These are phyloP conservation scores for Otolemur crassicaudatus DNA, from an alignment of 2,797 vertebrate species.

Conservation along the genomic window DNA sequence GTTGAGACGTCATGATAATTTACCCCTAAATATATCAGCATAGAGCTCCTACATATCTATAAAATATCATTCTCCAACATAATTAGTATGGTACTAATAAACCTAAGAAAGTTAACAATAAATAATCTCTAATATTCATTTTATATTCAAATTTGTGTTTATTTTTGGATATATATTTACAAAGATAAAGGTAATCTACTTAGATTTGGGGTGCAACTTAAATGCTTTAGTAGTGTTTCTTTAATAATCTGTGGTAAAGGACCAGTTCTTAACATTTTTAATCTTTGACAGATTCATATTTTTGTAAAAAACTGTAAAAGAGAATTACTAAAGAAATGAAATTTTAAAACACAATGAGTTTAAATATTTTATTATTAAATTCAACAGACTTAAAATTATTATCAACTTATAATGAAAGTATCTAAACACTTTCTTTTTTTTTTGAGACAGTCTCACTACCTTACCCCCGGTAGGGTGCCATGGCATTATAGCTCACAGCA, in stretches of 20 bases:
- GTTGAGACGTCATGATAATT: not conserved
- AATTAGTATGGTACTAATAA: not conserved
- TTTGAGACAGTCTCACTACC: not conserved
- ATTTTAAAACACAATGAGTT: not conserved
- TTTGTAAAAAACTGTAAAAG: conserved; percentile 9
- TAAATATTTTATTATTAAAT: not conserved
- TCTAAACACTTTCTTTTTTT: not conserved
- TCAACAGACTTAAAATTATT: not conserved
- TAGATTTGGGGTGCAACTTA: conserved; percentile 1
- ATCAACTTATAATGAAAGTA: not conserved
- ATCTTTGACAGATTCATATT: not conserved
- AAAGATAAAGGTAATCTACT: not conserved
- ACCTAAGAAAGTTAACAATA: conserved; percentile 36
- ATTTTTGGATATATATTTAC: conserved; percentile 34
- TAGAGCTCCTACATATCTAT: not conserved
- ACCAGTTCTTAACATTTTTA: too few relatives aligned
- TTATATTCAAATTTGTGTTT: conserved; percentile 19
- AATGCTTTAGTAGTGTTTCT: not conserved
- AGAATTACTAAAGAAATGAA: conserved; percentile 29
- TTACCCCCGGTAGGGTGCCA: too few relatives aligned
- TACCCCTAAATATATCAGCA: not conserved
- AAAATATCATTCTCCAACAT: not conserved
- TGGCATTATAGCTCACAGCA: too few relatives aligned
- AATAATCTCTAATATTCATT: not conserved
- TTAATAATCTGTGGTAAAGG: not conserved